Conservation (phyloP, 2,113 vertebrate genomes). For the Centropus bengalensis region DNA sequence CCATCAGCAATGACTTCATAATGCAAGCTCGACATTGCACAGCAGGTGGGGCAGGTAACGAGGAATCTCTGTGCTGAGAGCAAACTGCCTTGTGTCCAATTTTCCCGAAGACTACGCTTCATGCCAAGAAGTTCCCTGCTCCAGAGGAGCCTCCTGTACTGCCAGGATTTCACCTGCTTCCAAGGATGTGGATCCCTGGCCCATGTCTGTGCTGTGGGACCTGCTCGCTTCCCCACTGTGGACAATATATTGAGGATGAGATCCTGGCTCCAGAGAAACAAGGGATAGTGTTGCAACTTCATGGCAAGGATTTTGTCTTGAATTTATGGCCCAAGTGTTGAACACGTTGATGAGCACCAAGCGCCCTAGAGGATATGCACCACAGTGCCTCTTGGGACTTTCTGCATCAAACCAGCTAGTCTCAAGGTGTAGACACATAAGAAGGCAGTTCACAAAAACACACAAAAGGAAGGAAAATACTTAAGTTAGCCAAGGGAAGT, state of each 20-base stretch:
- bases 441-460: not conserved
- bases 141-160: not conserved
- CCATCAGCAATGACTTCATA: not conserved
- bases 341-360: not conserved
- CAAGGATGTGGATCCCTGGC: not conserved
- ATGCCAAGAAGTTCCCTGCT: not conserved
- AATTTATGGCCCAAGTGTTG: not conserved
- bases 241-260: not conserved
- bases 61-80: not conserved
- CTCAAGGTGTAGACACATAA: not conserved
- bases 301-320: not conserved
- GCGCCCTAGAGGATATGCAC: not conserved
- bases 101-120: rapidly evolving
- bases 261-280: not conserved
- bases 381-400: not conserved
- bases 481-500: not conserved
- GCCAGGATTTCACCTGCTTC: not conserved
- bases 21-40: not conserved
- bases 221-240: not conserved
- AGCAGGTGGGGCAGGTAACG: not conserved
- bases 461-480: not conserved
- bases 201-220: not conserved
- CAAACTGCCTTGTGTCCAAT: not conserved
- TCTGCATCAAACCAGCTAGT: not conserved
- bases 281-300: not conserved